Conservation (phyloP, 2,888 invertebrate species). For the Andrena trimmerana region DNA sequence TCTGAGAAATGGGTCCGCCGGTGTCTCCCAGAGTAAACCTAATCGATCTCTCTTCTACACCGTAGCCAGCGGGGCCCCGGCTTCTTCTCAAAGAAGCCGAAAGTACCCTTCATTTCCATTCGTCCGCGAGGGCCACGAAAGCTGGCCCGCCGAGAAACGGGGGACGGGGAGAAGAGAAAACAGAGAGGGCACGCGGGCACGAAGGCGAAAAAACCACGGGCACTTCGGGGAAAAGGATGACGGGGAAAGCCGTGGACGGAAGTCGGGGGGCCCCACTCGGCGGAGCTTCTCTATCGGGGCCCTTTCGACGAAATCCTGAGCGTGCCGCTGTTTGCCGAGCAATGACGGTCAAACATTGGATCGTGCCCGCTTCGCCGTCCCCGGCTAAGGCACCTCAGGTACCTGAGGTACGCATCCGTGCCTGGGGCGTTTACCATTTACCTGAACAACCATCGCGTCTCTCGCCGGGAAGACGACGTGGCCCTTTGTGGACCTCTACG, state of each 20-base stretch:
- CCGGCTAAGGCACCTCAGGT: conserved; percentile 4
- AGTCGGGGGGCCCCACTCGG: conserved; percentile 50
- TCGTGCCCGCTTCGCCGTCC: conserved; percentile 76
- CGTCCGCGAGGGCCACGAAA: conserved; percentile 30
- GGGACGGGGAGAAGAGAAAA: conserved; percentile 30
- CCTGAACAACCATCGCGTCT: conserved; percentile 63
- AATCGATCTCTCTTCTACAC: background rate
- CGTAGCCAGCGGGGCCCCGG: background rate
- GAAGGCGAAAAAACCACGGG: conserved; percentile 38
- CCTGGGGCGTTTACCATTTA: conserved; percentile 59
- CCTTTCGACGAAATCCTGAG: conserved; percentile 72
- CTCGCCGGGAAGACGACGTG: conserved; percentile 51
- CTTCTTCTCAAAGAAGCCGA: background rate
- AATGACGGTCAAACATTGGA: conserved; percentile 79
- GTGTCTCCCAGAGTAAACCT: background rate
- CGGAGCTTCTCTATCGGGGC: conserved; percentile 55
- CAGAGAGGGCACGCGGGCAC: background rate
- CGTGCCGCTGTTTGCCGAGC: conserved; percentile 82
- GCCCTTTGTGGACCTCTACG: conserved; percentile 22
- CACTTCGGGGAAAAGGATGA: conserved; percentile 55
- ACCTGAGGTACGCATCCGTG: conserved; percentile 49
- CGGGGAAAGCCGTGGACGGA: conserved; percentile 32
- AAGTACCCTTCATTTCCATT: conserved; percentile 30
- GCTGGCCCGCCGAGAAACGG: conserved; percentile 25
- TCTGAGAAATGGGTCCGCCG: background rate